Conservation (phyloP, 2,888 invertebrate genomes). For the Apantesis nais region DNA sequence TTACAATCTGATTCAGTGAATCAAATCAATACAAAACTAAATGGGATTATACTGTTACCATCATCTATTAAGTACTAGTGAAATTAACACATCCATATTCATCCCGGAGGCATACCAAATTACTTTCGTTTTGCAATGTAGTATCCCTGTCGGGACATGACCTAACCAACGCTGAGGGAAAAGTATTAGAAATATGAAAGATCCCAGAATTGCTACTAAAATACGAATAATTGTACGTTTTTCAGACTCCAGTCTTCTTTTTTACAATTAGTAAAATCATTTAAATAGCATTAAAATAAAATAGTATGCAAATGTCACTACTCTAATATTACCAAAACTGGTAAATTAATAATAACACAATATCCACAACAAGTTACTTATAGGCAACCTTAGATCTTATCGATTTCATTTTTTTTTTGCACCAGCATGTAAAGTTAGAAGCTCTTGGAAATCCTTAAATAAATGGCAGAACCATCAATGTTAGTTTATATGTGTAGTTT, state of each 20-base stretch:
- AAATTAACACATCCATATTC: not conserved
- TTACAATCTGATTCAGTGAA: too few species aligned
- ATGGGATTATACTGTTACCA: not conserved
- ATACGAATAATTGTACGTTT: too few species aligned
- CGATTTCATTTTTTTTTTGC: not conserved
- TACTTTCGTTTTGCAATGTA: not conserved
- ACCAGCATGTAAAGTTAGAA: not conserved
- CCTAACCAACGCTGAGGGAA: too few species aligned
- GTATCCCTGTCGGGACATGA: too few species aligned
- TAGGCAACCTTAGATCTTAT: not conserved
- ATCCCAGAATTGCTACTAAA: too few species aligned
- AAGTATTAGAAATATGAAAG: too few species aligned
- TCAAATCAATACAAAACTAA: not conserved
- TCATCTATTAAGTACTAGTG: not conserved
- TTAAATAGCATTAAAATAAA: too few species aligned
- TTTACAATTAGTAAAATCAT: too few species aligned
- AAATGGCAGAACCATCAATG: not conserved
- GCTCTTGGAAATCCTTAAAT: not conserved
- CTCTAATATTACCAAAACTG: not conserved
- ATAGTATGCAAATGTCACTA: too few species aligned
- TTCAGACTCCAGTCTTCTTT: too few species aligned
- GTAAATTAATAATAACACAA: not conserved
- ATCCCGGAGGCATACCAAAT: not conserved
- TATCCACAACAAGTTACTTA: not conserved
- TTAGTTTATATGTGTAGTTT: too few species aligned